Percentiles rank a stretch among this genome's conserved stretches.
phyloP scores from a whole-genome alignment of 2,888 invertebrate genomes.

The Sesia apiformis region DNA sequence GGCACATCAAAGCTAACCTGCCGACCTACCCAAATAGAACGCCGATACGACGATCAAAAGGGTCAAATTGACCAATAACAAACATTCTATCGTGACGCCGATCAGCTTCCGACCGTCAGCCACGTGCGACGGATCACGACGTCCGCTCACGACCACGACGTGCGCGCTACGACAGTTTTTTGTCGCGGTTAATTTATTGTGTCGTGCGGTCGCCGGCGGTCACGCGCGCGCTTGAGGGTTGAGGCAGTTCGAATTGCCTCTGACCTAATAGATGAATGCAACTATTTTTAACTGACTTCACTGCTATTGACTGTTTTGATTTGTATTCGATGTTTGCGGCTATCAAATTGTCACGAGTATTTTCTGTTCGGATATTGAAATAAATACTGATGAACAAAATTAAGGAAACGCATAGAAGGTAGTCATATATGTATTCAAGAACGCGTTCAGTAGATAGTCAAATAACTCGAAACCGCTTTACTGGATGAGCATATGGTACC shows the following conservation, averaged over 20 bases:
- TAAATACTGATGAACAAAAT: too few relatives aligned
- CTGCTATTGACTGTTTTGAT: too few relatives aligned
- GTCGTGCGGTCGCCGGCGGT: slow-evolving; percentile 10
- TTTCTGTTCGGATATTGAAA: too few relatives aligned
- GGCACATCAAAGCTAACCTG: neutral
- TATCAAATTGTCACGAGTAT: too few relatives aligned
- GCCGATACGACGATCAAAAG: neutral
- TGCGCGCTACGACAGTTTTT: slow-evolving; percentile 8
- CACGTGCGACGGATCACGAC: slow-evolving; percentile 30
- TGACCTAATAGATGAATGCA: neutral
- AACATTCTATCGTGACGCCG: slow-evolving; percentile 3
- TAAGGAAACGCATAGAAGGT: too few relatives aligned
- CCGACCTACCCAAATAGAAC: neutral
- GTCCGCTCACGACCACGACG: slow-evolving; percentile 21
- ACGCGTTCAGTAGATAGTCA: too few relatives aligned
- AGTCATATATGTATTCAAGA: too few relatives aligned
- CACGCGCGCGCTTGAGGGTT: slow-evolving; percentile 8
- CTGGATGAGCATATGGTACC: too few relatives aligned
- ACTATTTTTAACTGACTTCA: too few relatives aligned
- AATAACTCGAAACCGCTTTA: too few relatives aligned
- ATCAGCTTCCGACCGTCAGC: slow-evolving; percentile 10
- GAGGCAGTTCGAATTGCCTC: neutral
- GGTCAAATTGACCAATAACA: slow-evolving; percentile 1
- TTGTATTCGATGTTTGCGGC: too few relatives aligned
- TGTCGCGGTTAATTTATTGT: slow-evolving; percentile 15